These are phyloP conservation scores for Rousettus leschenaultii DNA, from an alignment of 2,113 vertebrate species.

Conservation along the genomic window DNA sequence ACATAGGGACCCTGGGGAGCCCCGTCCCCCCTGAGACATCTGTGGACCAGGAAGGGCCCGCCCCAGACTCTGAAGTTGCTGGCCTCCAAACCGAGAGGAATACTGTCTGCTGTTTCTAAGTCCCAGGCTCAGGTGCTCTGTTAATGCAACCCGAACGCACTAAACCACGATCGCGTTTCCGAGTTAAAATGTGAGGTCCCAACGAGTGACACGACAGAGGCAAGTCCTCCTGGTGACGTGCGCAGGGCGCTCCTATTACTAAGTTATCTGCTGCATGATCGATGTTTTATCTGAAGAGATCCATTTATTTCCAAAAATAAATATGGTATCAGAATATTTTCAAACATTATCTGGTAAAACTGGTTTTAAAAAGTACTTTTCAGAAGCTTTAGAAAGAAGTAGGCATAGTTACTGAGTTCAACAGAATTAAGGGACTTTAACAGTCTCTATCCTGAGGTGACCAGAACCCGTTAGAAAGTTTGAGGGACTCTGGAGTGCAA, in stretches of 20 bases:
- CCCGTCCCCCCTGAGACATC: neutral
- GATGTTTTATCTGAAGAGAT: no score
- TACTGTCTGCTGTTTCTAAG: no score
- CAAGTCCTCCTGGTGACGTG: fast-evolving
- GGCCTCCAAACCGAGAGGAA: neutral
- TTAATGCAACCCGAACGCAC: fast-evolving
- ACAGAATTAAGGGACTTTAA: neutral
- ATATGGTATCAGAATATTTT: neutral
- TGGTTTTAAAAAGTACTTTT: neutral
- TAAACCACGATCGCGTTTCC: fast-evolving
- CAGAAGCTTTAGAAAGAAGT: neutral
- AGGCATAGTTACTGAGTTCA: no score
- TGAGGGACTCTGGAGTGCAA: fast-evolving
- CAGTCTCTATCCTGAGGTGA: no score
- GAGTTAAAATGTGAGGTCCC: neutral
- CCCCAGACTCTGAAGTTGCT: fast-evolving
- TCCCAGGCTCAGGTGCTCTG: no score
- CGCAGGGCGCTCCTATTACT: fast-evolving
- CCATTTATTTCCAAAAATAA: neutral
- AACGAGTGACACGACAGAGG: fast-evolving
- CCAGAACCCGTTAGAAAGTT: fast-evolving
- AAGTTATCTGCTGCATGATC: fast-evolving
- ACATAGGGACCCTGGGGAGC: neutral
- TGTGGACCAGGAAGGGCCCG: neutral
- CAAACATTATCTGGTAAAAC: neutral